Conservation (phyloP, 2,113 vertebrate genomes). For the Ictalurus furcatus region DNA sequence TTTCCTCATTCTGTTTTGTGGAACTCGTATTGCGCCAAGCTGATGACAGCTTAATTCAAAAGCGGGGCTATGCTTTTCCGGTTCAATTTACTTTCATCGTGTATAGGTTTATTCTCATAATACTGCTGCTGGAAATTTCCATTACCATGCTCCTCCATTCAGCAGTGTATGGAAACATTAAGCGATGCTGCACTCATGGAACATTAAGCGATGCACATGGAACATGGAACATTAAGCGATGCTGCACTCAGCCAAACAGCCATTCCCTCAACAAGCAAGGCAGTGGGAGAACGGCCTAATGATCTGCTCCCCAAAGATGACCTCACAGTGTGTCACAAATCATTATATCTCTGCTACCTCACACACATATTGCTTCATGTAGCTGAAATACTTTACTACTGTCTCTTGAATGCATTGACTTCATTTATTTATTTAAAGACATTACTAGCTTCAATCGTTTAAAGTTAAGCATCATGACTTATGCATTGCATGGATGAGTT, state of each 20-base stretch:
- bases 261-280: conserved; percentile 38
- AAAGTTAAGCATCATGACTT: conserved; percentile 38
- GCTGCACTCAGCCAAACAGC: conserved; percentile 46
- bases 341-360: conserved; percentile 41
- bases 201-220: conserved; percentile 51
- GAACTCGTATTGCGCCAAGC: conserved; percentile 10
- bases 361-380: conserved; percentile 25
- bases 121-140: conserved; percentile 44
- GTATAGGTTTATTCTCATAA: conserved; percentile 52
- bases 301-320: conserved; percentile 45
- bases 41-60: conserved; percentile 39
- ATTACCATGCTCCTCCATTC: conserved; percentile 41
- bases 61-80: conserved; percentile 27
- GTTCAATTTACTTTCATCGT: conserved; percentile 46
- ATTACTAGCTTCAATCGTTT: conserved; percentile 19
- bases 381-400: conserved; percentile 38
- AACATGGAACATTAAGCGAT: conserved; percentile 54
- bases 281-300: conserved; percentile 48
- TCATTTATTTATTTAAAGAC: conserved; percentile 19
- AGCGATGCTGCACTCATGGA: conserved; percentile 47
- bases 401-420: not conserved
- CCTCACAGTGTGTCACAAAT: conserved; percentile 45
- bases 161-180: conserved; percentile 55
- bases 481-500: conserved; percentile 20
- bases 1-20: conserved; percentile 33